A percentile compares a stretch with the other conserved stretches of the same genome.
These are phyloP conservation scores for Microcebus griseorufus DNA, from an alignment of 2,113 vertebrate genomes.

Conservation along the genomic window DNA sequence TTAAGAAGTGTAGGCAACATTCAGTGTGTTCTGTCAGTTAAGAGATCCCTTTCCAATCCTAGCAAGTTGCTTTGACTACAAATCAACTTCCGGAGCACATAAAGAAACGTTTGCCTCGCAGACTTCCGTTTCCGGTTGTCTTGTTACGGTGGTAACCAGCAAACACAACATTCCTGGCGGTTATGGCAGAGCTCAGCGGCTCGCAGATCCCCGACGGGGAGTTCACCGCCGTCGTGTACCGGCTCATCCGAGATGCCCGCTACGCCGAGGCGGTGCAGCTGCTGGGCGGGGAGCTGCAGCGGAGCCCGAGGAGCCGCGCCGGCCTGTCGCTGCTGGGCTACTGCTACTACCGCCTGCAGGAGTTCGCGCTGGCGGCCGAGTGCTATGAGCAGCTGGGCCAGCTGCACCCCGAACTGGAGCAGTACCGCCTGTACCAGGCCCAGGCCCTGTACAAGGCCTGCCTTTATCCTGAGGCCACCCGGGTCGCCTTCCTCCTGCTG, in stretches of 20 bases:
- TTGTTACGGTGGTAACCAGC: not conserved
- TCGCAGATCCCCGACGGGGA: conserved; percentile 91
- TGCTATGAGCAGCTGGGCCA: conserved; percentile 95
- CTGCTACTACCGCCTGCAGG: conserved; percentile 96
- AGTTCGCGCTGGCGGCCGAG: conserved; percentile 93
- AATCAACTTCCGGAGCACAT: not conserved
- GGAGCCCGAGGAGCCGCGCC: conserved; percentile 91
- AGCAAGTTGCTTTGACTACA: not conserved
- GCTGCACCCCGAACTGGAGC: conserved; percentile 93
- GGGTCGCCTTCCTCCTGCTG: conserved; percentile 87
- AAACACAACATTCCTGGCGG: accelerated
- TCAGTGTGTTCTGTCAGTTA: not conserved
- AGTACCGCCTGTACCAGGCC: conserved; percentile 94
- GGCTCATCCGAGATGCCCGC: conserved; percentile 89
- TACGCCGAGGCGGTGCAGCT: conserved; percentile 92
- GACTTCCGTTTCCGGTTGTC: not conserved
- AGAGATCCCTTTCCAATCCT: not conserved
- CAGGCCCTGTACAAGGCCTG: conserved; percentile 95
- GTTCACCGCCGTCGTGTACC: conserved; percentile 92
- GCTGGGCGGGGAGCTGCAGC: conserved; percentile 91
- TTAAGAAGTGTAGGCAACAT: not conserved
- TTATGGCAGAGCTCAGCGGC: conserved; percentile 44
- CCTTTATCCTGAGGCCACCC: conserved; percentile 91
- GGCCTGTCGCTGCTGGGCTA: conserved; percentile 95
- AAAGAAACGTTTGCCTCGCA: not conserved